phyloP scores from a whole-genome alignment of 2,113 vertebrate genomes.

The Oriolus oriolus region DNA sequence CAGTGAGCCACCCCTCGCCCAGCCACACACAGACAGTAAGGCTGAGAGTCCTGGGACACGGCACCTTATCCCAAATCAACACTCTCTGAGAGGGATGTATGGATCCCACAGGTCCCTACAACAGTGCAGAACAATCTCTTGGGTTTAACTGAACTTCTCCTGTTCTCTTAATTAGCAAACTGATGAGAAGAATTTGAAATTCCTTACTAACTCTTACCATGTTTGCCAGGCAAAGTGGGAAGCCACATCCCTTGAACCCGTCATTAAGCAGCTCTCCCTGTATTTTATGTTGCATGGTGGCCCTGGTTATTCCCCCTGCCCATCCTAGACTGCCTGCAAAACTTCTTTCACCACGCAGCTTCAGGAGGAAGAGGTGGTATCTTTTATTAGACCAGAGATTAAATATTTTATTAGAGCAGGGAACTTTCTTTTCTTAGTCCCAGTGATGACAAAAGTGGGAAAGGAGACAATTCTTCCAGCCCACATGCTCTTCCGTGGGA shows the following conservation, averaged over 20 bases:
- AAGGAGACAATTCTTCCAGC: not conserved
- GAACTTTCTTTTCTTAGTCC: constrained; percentile 19
- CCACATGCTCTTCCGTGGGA: not conserved
- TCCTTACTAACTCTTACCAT: not conserved
- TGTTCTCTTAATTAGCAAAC: not conserved
- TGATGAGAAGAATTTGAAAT: not conserved
- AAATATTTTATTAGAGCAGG: not conserved
- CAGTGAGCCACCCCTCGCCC: rapidly evolving
- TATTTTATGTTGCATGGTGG: not conserved
- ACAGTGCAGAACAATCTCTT: not conserved
- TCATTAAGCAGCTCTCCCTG: not conserved
- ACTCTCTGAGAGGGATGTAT: not conserved
- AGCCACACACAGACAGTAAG: not conserved
- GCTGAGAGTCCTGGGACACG: rapidly evolving
- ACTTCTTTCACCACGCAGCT: not conserved
- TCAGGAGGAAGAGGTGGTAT: not conserved
- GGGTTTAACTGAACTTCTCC: not conserved
- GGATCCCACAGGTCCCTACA: not conserved
- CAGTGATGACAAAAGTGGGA: not conserved
- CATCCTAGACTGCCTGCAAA: not conserved
- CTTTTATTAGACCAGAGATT: not conserved
- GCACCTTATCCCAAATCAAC: not conserved
- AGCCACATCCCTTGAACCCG: not conserved
- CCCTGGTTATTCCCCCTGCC: not conserved
- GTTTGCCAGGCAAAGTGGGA: not conserved